Evolutionary conservation across 2,113 vertebrate genomes (phyloP), one percentile per base, ranked within the genome.

Genomic region (Chlamydotis undulata): DNA sequence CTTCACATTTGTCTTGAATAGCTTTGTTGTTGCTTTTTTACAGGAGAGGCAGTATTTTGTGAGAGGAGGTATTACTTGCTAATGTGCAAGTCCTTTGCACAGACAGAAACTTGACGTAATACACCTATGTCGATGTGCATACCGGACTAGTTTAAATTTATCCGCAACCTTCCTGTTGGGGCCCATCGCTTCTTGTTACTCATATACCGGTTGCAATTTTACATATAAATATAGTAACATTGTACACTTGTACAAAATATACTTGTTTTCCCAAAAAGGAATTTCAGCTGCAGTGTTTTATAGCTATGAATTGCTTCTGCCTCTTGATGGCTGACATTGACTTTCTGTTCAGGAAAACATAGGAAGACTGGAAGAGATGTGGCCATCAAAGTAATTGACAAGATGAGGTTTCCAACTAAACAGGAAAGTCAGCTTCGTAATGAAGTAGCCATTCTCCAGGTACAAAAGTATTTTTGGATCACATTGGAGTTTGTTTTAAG

Each of bases 331-430:
- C 50, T 95, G 70, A 84, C 21, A 13, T 29, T 84, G 84, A 53
- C 57, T 91, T 83, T 96, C 80, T 93, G 45, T 94, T 91, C 77
- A 99, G 99, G 99, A 90, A 99, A 99, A 94, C 99, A 99, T 41
- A 99, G 99, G 94, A 99, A 99, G 96, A 99, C 99, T 79, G 99
- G 99, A 97, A 99, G 99, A 96, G 99, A 99, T 95, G 99, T 99
- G 94, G 99, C 99, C 93, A 99, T 99, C 96, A 99, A 99, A 97
- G 98, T 99, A 63, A 99, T 99, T 77, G 99, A 99, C 98, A 99
- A 99, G 97, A 99, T 99, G 99, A 98, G 98, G 93, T 99, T 99
- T 96, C 99, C 99, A 50, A 99, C 99, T 84, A 99, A 99, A 97
- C 99, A 99, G 93, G 99, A 99, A 97, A 99, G 99, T 97, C 99